Evolutionary conservation across 2,888 invertebrate genomes (phyloP).

Genomic region (Phytoseiulus persimilis): DNA sequence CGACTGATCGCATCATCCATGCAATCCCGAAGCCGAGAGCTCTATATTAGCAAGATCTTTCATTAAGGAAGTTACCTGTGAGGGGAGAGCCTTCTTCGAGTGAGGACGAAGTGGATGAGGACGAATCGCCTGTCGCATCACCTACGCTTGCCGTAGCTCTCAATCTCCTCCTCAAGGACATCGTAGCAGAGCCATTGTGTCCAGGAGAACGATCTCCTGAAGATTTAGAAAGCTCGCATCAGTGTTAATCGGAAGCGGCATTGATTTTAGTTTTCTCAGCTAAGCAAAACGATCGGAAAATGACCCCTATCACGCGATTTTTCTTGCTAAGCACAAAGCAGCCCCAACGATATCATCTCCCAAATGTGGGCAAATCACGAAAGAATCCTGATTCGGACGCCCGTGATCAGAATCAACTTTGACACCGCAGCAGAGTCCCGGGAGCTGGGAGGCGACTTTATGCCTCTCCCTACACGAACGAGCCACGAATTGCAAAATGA

Average conservation of each 20-base stretch:
- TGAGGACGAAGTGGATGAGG: conserved; percentile 7
- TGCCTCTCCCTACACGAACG: no score
- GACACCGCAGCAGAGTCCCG: no score
- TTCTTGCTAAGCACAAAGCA: neutral
- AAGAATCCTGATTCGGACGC: no score
- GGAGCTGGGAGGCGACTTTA: no score
- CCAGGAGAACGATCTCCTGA: conserved; percentile 5
- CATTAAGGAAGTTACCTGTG: neutral
- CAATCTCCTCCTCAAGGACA: neutral
- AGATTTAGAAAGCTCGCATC: neutral
- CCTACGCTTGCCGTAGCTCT: neutral
- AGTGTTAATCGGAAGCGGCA: neutral
- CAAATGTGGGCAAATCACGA: no score
- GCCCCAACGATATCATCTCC: neutral
- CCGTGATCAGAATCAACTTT: no score
- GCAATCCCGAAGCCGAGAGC: no score
- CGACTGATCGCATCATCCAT: neutral
- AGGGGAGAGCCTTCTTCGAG: conserved; percentile 11
- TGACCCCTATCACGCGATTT: neutral
- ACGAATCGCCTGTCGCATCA: neutral
- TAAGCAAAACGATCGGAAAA: neutral
- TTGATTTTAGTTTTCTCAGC: neutral
- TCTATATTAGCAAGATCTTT: no score
- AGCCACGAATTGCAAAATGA: no score
- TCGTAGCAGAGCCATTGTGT: neutral